phyloP scores from a whole-genome alignment of 2,113 vertebrate genomes.

The Puma concolor region DNA sequence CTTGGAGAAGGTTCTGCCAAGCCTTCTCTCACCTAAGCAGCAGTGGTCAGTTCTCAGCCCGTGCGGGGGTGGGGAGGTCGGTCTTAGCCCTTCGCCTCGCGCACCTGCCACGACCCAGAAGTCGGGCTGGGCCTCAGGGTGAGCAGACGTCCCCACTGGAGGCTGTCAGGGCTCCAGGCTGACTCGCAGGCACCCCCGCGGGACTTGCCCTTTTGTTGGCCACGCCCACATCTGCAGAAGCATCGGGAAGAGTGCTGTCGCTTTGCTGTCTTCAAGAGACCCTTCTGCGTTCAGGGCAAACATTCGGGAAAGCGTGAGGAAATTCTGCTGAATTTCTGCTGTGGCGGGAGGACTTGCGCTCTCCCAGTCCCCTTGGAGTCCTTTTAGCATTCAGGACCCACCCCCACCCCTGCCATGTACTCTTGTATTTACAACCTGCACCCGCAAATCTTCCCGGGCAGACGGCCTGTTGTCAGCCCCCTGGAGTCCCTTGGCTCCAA shows the following conservation, averaged over 20 bases:
- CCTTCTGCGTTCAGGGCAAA: not conserved
- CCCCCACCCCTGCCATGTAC: rapidly evolving
- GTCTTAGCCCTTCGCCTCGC: not conserved
- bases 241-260: not conserved
- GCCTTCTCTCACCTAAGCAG: not conserved
- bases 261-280: not conserved
- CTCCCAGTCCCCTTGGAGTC: not conserved
- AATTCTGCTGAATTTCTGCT: not conserved
- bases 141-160: not conserved
- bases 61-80: not conserved
- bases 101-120: not conserved
- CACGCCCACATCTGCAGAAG: not conserved
- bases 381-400: not conserved
- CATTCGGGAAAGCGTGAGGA: not conserved
- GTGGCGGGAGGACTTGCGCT: not conserved
- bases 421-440: not conserved
- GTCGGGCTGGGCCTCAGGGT: no score
- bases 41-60: not conserved
- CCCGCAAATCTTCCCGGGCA: not conserved
- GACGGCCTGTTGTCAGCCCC: not conserved
- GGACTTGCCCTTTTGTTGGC: not conserved
- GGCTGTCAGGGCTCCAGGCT: not conserved
- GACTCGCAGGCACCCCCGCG: rapidly evolving
- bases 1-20: slow-evolving; percentile 19
- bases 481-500: not conserved